Base-by-base conservation (phyloP, 1,140 invertebrate genomes). In the Apis laboriosa region DNA sequence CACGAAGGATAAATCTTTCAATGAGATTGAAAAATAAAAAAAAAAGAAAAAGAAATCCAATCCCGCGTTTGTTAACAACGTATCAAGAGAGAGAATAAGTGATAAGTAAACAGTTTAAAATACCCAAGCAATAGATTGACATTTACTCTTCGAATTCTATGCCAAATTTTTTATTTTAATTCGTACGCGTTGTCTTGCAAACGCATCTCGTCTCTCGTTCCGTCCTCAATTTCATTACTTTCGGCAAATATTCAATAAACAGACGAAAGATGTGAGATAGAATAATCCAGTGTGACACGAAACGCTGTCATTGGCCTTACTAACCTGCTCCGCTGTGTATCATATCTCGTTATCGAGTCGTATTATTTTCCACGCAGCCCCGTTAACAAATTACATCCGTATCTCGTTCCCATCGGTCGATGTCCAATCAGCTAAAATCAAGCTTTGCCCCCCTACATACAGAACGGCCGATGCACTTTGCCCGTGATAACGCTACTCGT, bases 301-400 rank as follows among this genome's bases (percentile, higher is more conserved):
- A 61, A n/a, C 53, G 21, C 77, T 87, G 73, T 87, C 86, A 87
- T 88, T 88, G 85, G 86, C 85, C 85, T 87, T 87, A 87, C 71
- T 79, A 72, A 73, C 75, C 71, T 86, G 76, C 68, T 55, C 68
- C n/a, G 66, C 17, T 55, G 55, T 68, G 55, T 76, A 64, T 76
- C 73, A 68, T 28, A 66, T 70, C 56, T 82, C 80, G 63, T 87
- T 74, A 87, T 84, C 73, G 70, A 78, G 86, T 84, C 49, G 82
- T 67, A 84, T 87, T 87, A 87, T 84, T 88, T 88, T 88, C 83
- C 71, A 60, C 56, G 66, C 55, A 66, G 81, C 68, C 28, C 83
- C 64, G 83, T 83, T 88, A 88, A 88, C 84, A 87, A 88, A 87
- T 85, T 88, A 88, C 86, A 87, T 88, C 86, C 86, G 86, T 80